Percentiles rank a stretch among this genome's conserved stretches.
phyloP scores from a whole-genome alignment of 2,888 invertebrate genomes.

The Girardia tigrina region DNA sequence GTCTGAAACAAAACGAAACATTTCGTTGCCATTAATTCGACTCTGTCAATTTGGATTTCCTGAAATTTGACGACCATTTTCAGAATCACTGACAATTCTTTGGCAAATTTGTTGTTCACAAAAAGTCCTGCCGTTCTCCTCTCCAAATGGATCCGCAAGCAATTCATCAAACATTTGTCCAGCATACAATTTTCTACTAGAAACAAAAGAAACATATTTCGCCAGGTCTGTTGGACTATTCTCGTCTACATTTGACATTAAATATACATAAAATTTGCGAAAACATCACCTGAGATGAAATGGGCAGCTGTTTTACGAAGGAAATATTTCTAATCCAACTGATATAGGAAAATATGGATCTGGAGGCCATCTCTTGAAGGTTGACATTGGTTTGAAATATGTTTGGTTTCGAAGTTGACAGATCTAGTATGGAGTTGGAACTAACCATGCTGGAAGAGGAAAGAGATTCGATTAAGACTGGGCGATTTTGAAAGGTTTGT shows the following conservation, averaged over 20 bases:
- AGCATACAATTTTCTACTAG: not conserved
- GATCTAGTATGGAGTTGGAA: not conserved
- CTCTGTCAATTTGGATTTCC: not conserved
- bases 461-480: not conserved
- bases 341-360: not conserved
- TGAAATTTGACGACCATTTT: not conserved
- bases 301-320: not conserved
- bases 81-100: not conserved
- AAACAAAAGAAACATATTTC: not conserved
- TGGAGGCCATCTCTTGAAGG: not conserved
- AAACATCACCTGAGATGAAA: not conserved
- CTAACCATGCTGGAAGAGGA: not conserved
- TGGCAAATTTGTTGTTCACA: not conserved
- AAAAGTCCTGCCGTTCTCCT: not conserved
- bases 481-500: not conserved
- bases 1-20: not conserved
- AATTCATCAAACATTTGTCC: not conserved
- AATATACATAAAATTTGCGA: not conserved
- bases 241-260: not conserved
- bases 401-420: not conserved
- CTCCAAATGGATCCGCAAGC: not conserved
- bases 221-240: not conserved
- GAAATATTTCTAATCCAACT: not conserved
- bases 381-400: not conserved
- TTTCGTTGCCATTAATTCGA: not conserved